Conservation (phyloP, 30 jellyfish, hydroid and myxozoan species). For the Turritopsis dohrnii region DNA sequence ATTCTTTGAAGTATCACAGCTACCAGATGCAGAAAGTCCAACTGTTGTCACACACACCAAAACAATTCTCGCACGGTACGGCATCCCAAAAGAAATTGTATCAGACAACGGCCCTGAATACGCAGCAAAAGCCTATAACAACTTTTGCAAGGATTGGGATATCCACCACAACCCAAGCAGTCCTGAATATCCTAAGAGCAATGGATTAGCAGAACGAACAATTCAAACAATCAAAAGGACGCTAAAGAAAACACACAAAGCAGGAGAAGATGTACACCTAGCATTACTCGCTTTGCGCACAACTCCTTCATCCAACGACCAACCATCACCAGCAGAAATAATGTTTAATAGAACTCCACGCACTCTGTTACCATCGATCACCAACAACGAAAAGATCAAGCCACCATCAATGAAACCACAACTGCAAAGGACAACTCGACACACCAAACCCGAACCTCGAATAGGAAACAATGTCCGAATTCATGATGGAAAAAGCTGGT, state of each 20-base stretch:
- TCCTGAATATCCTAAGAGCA: conserved; percentile 37
- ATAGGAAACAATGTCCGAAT: conserved; percentile 23
- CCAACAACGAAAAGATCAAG: not conserved
- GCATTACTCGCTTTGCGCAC: conserved; percentile 26
- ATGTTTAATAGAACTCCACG: conserved; percentile 38
- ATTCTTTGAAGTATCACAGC: no score
- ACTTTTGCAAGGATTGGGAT: conserved; percentile 30
- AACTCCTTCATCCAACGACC: conserved; percentile 36
- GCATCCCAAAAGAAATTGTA: not conserved
- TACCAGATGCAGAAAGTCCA: not conserved
- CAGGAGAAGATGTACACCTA: conserved; percentile 29
- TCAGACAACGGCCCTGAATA: conserved; percentile 23
- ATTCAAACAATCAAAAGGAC: conserved; percentile 72
- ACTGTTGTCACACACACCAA: not conserved
- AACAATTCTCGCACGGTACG: not conserved
- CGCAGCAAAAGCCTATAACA: conserved; percentile 25
- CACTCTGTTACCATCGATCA: conserved; percentile 43
- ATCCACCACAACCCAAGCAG: conserved; percentile 39
- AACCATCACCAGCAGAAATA: conserved; percentile 41
- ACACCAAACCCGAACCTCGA: not conserved
- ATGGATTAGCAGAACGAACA: conserved; percentile 61
- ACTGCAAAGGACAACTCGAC: not conserved
- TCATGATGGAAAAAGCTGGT: conserved; percentile 34
- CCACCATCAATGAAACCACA: not conserved
- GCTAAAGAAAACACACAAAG: conserved; percentile 28